A percentile compares a stretch with the other conserved stretches of the same genome.
Conservation (phyloP, 2,797 vertebrate species). For the Sebastes vulpes region DNA sequence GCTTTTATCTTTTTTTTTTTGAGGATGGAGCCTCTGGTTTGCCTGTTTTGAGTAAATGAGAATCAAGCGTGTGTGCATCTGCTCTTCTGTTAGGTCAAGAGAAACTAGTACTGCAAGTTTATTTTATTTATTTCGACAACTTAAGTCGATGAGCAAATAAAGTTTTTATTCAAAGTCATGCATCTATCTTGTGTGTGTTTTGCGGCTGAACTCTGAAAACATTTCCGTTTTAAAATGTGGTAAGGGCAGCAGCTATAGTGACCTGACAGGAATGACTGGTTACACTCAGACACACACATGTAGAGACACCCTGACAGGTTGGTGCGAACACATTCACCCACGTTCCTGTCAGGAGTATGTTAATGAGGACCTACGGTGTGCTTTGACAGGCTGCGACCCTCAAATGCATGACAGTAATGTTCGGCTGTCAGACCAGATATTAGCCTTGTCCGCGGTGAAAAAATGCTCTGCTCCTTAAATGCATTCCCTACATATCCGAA, state of each 20-base stretch:
- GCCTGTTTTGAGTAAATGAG: background rate
- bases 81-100: background rate
- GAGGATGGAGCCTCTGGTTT: background rate
- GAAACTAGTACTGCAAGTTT: background rate
- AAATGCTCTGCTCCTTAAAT: background rate
- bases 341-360: background rate
- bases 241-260: background rate
- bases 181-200: background rate
- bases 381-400: background rate
- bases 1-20: background rate
- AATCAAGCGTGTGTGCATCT: background rate
- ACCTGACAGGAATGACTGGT: constrained; percentile 67
- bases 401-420: background rate
- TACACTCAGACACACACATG: background rate
- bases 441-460: background rate
- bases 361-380: background rate
- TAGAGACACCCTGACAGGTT: background rate
- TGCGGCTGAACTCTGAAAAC: background rate
- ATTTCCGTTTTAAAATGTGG: background rate
- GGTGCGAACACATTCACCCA: background rate
- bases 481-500: background rate
- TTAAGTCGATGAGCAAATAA: constrained; percentile 52
- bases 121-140: constrained; percentile 54
- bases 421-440: background rate
- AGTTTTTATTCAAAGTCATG: constrained; percentile 1